phyloP scores from a whole-genome alignment of 2,888 invertebrate species.

The Dicyrtoma fusca region DNA sequence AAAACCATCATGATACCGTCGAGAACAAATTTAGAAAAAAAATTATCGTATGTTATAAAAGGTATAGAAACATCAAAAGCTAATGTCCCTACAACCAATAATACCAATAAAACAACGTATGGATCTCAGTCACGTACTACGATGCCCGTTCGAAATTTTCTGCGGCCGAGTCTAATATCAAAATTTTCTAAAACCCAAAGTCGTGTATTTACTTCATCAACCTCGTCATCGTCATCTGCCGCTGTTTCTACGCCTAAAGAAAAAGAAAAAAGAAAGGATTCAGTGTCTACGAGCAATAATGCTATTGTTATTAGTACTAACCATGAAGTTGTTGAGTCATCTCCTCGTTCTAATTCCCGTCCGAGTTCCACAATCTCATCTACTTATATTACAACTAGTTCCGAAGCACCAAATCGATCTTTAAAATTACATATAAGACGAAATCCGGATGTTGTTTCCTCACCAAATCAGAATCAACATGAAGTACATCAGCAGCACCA shows the following conservation, averaged over 20 bases:
- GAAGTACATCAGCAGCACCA: slow-evolving; percentile 6
- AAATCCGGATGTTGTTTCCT: slow-evolving; percentile 34
- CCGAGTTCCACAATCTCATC: slow-evolving; percentile 24
- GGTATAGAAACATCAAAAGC: neutral
- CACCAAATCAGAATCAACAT: slow-evolving; percentile 17
- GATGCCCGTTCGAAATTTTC: slow-evolving; percentile 44
- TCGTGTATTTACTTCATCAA: slow-evolving; percentile 27
- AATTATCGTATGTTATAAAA: slow-evolving; percentile 16
- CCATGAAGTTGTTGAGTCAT: slow-evolving; percentile 9
- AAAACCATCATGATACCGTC: slow-evolving; percentile 4
- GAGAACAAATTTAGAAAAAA: neutral
- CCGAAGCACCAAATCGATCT: slow-evolving; percentile 33
- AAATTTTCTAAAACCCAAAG: slow-evolving; percentile 6
- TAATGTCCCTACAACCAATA: neutral
- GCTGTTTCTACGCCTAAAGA: neutral
- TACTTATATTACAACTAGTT: slow-evolving; percentile 25
- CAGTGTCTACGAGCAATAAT: neutral
- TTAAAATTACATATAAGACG: slow-evolving; percentile 43
- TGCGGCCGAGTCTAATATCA: slow-evolving; percentile 39
- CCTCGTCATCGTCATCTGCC: neutral
- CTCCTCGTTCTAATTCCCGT: neutral
- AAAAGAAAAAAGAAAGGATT: slow-evolving; percentile 3
- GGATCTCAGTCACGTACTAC: slow-evolving; percentile 32
- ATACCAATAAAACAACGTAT: slow-evolving; percentile 11
- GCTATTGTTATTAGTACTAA: no score